Evolutionary conservation across 2,888 invertebrate genomes (phyloP), one percentile per base, ranked within the genome.

Genomic region (Entomobrya multifasciata): DNA sequence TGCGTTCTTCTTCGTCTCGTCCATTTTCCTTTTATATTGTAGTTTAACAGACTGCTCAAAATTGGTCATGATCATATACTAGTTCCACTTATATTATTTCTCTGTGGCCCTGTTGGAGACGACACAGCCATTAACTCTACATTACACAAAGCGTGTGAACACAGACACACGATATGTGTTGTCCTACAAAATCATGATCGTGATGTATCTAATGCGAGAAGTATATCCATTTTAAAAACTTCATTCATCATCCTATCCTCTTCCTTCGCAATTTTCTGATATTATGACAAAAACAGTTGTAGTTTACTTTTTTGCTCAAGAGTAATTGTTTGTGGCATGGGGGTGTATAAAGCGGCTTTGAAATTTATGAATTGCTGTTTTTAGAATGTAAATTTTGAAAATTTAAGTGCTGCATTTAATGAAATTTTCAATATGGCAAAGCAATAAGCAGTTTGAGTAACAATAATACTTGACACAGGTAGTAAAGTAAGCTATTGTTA

Each of bases 1-100:
- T 13, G 47, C 47, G 47, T 47, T 17, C 27, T 62, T 30, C 30
- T 70, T 70, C 65, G 62, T 36, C 44, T 49, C 25, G 27, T 44
- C 15, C n/a, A 36, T 67, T 67, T 67, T 27, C 36, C 4, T 70
- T 4, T 20, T 49, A 47, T 11, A 27, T 30, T 47, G 27, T 65
- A 79, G 30, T 52, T 30, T 20, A 49, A 65, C 20, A 49, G 65
- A 65, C 20, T 65, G 22, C 78, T 49, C 49, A 79, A 79, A 79
- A 79, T 79, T 79, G 79, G 49, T 79, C 79, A 79, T 79, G 65
- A 79, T 65, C 79, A 57, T 49, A 36, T 6, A 49, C n/a, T 79
- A 27, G 15, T 47, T 72, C 25, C 47, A 72, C 72, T 36, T 36
- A 4, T 70, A 27, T 25, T 36, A 47, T 30, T 60, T 70, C 25